phyloP scores from a whole-genome alignment of 2,797 vertebrate species.

The Trichosurus vulpecula region DNA sequence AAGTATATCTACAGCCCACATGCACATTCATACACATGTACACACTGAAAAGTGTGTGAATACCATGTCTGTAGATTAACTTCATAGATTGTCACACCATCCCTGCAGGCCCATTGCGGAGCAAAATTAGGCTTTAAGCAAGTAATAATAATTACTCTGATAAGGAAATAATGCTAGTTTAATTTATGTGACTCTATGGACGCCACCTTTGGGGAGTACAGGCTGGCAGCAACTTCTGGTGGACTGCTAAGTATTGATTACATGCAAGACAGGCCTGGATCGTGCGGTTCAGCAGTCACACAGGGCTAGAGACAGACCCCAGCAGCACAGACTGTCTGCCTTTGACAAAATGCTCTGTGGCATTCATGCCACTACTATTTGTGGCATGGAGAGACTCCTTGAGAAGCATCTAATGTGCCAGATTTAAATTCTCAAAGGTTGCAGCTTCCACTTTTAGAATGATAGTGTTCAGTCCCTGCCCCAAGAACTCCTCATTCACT shows the following conservation, averaged over 20 bases:
- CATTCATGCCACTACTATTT: slow-evolving; percentile 59
- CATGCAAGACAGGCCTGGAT: neutral
- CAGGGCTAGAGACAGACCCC: slow-evolving; percentile 42
- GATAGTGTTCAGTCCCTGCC: neutral
- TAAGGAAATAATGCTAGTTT: slow-evolving; percentile 8
- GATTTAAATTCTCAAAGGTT: slow-evolving; percentile 53
- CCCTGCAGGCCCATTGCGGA: neutral
- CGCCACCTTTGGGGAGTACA: neutral
- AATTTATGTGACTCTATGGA: neutral
- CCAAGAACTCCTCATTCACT: neutral
- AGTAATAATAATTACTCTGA: slow-evolving; percentile 1
- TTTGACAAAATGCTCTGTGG: slow-evolving; percentile 15
- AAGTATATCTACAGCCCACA: neutral
- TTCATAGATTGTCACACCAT: neutral
- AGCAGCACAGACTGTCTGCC: neutral
- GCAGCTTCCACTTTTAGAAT: slow-evolving; percentile 37
- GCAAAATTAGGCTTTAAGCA: neutral
- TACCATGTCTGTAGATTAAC: neutral
- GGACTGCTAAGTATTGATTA: neutral
- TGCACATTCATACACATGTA: neutral
- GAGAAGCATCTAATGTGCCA: slow-evolving; percentile 48
- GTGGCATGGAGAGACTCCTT: slow-evolving; percentile 55
- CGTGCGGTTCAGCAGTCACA: neutral
- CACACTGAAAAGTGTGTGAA: neutral
- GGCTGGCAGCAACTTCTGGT: neutral